phyloP scores from a whole-genome alignment of 2,888 invertebrate species.

The Anticlea derivata region DNA sequence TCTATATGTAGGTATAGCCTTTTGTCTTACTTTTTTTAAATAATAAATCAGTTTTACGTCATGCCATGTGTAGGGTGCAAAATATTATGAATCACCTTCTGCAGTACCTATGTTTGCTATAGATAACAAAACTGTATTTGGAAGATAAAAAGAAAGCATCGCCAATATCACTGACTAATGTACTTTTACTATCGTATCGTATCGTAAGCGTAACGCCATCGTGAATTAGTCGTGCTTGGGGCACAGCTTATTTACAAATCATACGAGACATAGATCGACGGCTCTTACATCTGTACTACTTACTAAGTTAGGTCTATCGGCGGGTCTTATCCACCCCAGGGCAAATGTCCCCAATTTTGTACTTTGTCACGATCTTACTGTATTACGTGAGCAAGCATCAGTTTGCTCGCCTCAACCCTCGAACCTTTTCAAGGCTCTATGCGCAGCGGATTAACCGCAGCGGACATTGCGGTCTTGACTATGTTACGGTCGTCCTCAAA shows the following conservation, averaged over 20 bases:
- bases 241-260: background rate
- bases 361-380: constrained; percentile 19
- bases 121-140: too few species aligned
- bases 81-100: too few species aligned
- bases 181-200: too few species aligned
- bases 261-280: background rate
- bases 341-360: constrained; percentile 16
- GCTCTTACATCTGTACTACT: background rate
- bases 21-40: too few species aligned
- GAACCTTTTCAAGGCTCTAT: background rate
- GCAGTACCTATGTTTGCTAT: too few species aligned
- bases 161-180: too few species aligned
- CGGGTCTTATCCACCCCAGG: constrained; percentile 6
- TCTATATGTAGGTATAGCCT: too few species aligned
- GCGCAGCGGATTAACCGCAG: constrained; percentile 3
- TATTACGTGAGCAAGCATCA: constrained; percentile 25
- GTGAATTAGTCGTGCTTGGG: too few species aligned
- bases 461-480: background rate
- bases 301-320: background rate
- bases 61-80: background rate
- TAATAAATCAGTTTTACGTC: constrained; percentile 22
- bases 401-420: constrained; percentile 8
- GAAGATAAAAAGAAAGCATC: too few species aligned
- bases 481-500: background rate
- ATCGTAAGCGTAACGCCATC: too few species aligned